Percentiles rank a stretch among this genome's conserved stretches.
Conservation (phyloP, 2,888 invertebrate genomes). For the Habrosyne pyritoides region DNA sequence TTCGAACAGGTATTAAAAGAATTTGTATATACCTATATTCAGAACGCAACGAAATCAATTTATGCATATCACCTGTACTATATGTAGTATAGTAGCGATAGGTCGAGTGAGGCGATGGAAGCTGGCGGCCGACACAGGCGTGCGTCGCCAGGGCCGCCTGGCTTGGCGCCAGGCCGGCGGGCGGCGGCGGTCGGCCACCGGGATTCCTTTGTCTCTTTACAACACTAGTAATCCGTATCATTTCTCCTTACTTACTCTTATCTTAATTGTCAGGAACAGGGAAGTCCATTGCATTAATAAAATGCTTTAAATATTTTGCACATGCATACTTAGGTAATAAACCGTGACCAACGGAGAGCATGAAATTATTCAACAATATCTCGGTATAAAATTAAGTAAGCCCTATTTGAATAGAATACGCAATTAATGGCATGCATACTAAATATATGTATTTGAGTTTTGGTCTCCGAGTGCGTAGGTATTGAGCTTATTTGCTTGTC, state of each 20-base stretch:
- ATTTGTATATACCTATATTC: no score
- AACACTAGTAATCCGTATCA: constrained; percentile 49
- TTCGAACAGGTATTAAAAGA: no score
- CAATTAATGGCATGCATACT: constrained; percentile 32
- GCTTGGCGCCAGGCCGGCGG: constrained; percentile 83
- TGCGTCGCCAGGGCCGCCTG: constrained; percentile 81
- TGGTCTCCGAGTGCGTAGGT: constrained; percentile 58
- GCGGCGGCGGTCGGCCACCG: constrained; percentile 77
- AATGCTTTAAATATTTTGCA: not conserved
- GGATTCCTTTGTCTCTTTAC: constrained; percentile 83
- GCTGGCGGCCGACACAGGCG: constrained; percentile 73
- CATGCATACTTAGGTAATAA: no score
- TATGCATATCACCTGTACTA: not conserved
- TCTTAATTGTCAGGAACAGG: not conserved
- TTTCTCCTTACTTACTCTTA: constrained; percentile 15
- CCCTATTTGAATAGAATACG: constrained; percentile 13
- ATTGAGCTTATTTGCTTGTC: constrained; percentile 72
- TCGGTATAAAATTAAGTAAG: no score
- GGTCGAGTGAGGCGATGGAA: constrained; percentile 36
- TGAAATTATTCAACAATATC: no score
- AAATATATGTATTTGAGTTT: constrained; percentile 21
- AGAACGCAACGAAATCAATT: no score
- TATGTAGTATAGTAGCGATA: constrained; percentile 21
- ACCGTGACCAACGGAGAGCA: no score
- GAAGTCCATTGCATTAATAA: not conserved